A percentile compares a stretch with the other conserved stretches of the same genome.
Conservation (phyloP, 2,888 invertebrate genomes). For the Ophioninae sp. region DNA sequence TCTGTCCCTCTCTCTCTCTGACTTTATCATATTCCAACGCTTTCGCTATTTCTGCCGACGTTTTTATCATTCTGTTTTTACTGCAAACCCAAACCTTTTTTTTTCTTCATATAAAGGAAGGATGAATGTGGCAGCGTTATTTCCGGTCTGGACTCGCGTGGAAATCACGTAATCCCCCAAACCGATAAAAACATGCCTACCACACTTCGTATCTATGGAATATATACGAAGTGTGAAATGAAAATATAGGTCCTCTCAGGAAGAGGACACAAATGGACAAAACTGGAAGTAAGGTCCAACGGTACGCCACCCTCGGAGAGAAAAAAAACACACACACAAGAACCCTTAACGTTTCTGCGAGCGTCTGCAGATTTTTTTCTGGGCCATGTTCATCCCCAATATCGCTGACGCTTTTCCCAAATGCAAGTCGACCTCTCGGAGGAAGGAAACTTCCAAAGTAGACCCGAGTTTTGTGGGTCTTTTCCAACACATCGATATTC, state of each 20-base stretch:
- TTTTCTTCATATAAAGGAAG: constrained; percentile 30
- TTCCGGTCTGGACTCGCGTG: constrained; percentile 16
- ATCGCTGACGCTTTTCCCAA: constrained; percentile 10
- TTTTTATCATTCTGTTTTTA: constrained; percentile 34
- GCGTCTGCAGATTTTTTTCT: constrained; percentile 31
- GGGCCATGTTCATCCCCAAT: background rate
- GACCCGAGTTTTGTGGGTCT: too few relatives aligned
- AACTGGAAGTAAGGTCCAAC: background rate
- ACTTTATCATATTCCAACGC: constrained; percentile 3
- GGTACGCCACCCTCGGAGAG: background rate
- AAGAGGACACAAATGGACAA: constrained; percentile 3
- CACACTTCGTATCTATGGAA: background rate
- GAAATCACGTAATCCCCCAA: constrained; percentile 22
- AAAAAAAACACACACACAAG: background rate
- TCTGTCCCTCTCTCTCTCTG: background rate
- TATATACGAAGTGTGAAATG: constrained; percentile 11
- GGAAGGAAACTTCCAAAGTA: background rate
- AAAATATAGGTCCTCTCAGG: constrained; percentile 5
- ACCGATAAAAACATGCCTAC: constrained; percentile 18
- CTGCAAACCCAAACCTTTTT: constrained; percentile 31
- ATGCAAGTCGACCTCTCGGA: background rate
- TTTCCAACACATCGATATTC: too few relatives aligned
- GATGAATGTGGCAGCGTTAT: constrained; percentile 39
- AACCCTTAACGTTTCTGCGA: background rate
- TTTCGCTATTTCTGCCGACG: constrained; percentile 49